Evolutionary conservation across 2,888 invertebrate genomes (phyloP), one percentile per base, ranked within the genome.

Genomic region (Limenitis camilla): DNA sequence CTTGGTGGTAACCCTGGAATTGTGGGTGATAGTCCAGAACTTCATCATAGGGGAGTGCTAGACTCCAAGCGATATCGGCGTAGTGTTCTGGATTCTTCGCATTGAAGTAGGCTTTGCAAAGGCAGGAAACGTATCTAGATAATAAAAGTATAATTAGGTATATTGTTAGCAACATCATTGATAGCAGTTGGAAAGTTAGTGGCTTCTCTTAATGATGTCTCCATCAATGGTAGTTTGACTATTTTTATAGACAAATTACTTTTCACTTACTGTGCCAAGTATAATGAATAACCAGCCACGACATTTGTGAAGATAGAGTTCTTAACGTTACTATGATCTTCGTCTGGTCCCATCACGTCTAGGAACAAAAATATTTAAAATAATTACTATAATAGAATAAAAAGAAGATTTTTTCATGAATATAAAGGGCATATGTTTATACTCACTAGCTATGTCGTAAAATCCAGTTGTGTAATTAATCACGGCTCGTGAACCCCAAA

Each of bases 341-440:
- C 91, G 59, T 91, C 91, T 0, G 91, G 91, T 1, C 91, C 91
- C 90, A 91, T 91, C 5, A 91, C 89, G 72, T 86, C 89, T 90
- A 63, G 39, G 69, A 75, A 56, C 39, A 40, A 48, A 38, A 45
- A 28, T 30, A 31, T 11, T 33, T 19, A 11, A 39, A 39, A 39
- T 19, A 35, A 3, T 10, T 35, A n/a, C 35, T 35, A 35, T 19
- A 19, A 19, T 19, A 19, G 19, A 19, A 19, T 35, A 10, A 5
- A 35, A 35, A 35, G n/a, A 2, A n/a, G 10, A 10, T 35, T 9
- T 6, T 9, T 5, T n/a, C 35, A n/a, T n/a, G 9, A 10, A 35
- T n/a, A 35, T 1, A 35, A n/a, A n/a, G 5, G 5, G n/a, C 9
- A 2, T 9, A 35, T n/a, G 8, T 35, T 5, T n/a, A 28, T 49